A percentile compares a stretch with the other conserved stretches of the same genome.
phyloP scores from a whole-genome alignment of 2,888 invertebrate species.

The Germaria angustata region DNA sequence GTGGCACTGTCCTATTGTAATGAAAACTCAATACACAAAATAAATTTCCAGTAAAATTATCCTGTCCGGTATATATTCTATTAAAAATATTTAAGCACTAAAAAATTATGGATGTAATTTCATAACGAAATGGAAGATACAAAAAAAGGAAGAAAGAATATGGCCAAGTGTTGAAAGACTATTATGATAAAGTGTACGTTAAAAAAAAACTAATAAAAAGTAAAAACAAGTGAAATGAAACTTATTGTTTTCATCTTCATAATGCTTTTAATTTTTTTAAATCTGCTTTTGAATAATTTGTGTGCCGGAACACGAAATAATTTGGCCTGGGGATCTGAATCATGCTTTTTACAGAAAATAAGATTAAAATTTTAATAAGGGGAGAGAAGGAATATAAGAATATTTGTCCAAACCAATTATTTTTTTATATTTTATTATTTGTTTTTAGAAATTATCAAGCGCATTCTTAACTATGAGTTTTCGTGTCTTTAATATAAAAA shows the following conservation, averaged over 20 bases:
- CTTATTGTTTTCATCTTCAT: neutral
- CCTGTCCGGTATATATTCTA: neutral
- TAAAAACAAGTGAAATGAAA: neutral
- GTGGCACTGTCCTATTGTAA: too few species aligned
- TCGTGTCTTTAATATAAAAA: too few species aligned
- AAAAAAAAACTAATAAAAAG: neutral
- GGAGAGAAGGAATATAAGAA: neutral
- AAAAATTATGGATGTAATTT: neutral
- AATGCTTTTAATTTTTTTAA: neutral
- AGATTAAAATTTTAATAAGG: constrained; percentile 6
- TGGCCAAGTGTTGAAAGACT: neutral
- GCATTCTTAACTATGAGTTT: too few species aligned
- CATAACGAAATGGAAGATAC: neutral
- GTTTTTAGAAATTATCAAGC: too few species aligned
- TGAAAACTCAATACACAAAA: too few species aligned
- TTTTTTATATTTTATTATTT: too few species aligned
- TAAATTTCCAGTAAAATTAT: neutral
- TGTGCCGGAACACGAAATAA: neutral
- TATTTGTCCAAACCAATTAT: too few species aligned
- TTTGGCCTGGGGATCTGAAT: neutral
- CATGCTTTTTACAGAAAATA: neutral
- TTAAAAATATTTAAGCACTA: too few species aligned
- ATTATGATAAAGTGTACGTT: constrained; percentile 31
- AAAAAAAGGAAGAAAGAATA: neutral
- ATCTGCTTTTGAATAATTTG: neutral